Conservation (phyloP, 2,888 invertebrate species). For the Oxytorus armatus region DNA sequence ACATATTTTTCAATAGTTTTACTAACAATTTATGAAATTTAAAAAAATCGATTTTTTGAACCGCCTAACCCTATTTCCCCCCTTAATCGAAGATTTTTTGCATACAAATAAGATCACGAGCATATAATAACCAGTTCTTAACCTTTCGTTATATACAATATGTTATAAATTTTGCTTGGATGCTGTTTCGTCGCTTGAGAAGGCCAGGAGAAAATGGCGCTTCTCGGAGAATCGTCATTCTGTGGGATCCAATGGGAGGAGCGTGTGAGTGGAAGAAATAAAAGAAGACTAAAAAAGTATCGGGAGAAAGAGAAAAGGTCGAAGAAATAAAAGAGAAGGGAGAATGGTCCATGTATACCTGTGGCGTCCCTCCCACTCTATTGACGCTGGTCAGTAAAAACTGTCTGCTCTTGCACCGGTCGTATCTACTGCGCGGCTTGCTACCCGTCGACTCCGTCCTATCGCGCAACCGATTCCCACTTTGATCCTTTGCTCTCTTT, state of each 20-base stretch:
- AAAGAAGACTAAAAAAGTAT: slow-evolving; percentile 44
- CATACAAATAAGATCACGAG: not conserved
- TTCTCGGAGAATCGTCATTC: slow-evolving; percentile 42
- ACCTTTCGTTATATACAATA: not conserved
- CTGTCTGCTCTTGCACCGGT: slow-evolving; percentile 50
- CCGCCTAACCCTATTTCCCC: no score
- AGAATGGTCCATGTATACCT: slow-evolving; percentile 56
- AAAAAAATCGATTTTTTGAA: no score
- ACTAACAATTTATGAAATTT: no score
- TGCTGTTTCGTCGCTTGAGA: not conserved
- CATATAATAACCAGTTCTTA: not conserved
- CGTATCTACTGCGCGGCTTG: slow-evolving; percentile 56
- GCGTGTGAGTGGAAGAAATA: slow-evolving; percentile 33
- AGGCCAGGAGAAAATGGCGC: slow-evolving; percentile 49
- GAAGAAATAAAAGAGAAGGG: slow-evolving; percentile 19
- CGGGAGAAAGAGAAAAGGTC: slow-evolving; percentile 27
- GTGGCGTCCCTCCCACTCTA: slow-evolving; percentile 48
- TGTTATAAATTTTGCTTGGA: not conserved
- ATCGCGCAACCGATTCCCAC: slow-evolving; percentile 29
- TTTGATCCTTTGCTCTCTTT: slow-evolving; percentile 28
- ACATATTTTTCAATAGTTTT: no score
- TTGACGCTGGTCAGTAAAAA: slow-evolving; percentile 58
- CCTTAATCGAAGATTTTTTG: no score
- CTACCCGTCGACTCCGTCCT: slow-evolving; percentile 38
- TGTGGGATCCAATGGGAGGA: slow-evolving; percentile 45